Base-by-base conservation (phyloP, 2,888 invertebrate genomes). In the Sarcophaga subvicina region DNA sequence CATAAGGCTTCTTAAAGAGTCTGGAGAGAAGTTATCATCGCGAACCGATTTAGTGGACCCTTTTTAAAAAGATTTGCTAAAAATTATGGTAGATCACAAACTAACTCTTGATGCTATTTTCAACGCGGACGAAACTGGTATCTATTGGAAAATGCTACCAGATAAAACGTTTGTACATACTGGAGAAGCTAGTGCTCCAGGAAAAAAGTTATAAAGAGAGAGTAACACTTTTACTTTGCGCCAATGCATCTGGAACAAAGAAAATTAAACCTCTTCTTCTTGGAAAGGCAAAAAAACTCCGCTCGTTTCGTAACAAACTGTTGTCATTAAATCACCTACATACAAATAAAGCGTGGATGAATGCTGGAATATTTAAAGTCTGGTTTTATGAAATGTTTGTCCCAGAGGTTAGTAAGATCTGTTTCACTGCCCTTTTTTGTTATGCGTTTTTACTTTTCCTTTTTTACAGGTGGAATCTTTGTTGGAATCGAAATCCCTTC, bases 71-170 rank as follows among this genome's bases (percentile, higher is more conserved):
- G 37, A 37, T 6, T 37, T 37, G 6, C 37, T 6, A 37, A 37
- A 37, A 37, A 37, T 37, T 37, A 37, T 37, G 6, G 37, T 37
- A 0, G 37, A 37, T 6, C 37, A 37, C 37, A 37, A 37, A 6
- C 3, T 6, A 37, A 37, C 37, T 37, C 8, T 27, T 49, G 73
- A 73, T 66, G 73, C 79, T 49, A 45, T 70, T 45, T 83, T 79
- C 37, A 83, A 83, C 78, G 73, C 78, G 6, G 69, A 73, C 22
- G 83, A 73, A 83, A 73, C 54, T 14, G 67, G 37, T 17, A 47
- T 83, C 59, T 78, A 59, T 62, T 76, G 80, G 80, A 80, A 85
- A 64, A 14, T 60, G 71, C 69, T 83, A 17, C 79, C 79, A 54
- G 83, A 69, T 22, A 78, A 83, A 72, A 83, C 73, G 5, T 71